A percentile compares a stretch with the other conserved stretches of the same genome.
phyloP scores from a whole-genome alignment of 1,140 invertebrate genomes.

The Calliphora vicina region DNA sequence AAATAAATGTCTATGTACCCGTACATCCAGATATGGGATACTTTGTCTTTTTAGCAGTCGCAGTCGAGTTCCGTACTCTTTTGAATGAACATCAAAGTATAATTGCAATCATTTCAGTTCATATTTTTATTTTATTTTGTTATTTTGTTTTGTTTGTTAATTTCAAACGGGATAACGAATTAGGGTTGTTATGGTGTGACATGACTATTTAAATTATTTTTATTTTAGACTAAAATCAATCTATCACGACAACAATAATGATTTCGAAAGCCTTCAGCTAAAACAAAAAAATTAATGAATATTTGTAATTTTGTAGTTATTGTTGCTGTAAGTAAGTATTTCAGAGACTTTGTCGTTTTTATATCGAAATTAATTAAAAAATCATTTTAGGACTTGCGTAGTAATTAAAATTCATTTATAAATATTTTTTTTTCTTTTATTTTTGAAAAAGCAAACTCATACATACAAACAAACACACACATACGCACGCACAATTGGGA shows the following conservation, averaged over 20 bases:
- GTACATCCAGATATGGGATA: background rate
- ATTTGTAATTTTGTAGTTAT: background rate
- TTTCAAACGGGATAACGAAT: background rate
- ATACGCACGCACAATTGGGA: background rate
- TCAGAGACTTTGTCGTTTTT: background rate
- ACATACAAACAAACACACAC: background rate
- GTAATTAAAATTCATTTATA: conserved; percentile 11
- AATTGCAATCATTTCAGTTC: conserved; percentile 3
- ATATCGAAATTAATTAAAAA: background rate
- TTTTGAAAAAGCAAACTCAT: background rate
- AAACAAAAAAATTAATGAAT: background rate
- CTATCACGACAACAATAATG: background rate
- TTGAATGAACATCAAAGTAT: background rate
- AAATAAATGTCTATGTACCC: background rate
- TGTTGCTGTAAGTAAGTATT: background rate
- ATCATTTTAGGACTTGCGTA: background rate
- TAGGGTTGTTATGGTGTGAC: background rate
- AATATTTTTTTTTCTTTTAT: background rate
- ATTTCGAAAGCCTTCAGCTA: background rate
- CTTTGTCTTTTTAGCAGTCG: background rate
- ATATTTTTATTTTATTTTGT: background rate
- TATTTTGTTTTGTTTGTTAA: background rate
- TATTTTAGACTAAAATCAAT: background rate
- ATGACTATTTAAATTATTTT: background rate
- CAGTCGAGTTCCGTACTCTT: background rate